Evolutionary conservation across 2,888 invertebrate species (phyloP).

Genomic region (Polydrusus cervinus): DNA sequence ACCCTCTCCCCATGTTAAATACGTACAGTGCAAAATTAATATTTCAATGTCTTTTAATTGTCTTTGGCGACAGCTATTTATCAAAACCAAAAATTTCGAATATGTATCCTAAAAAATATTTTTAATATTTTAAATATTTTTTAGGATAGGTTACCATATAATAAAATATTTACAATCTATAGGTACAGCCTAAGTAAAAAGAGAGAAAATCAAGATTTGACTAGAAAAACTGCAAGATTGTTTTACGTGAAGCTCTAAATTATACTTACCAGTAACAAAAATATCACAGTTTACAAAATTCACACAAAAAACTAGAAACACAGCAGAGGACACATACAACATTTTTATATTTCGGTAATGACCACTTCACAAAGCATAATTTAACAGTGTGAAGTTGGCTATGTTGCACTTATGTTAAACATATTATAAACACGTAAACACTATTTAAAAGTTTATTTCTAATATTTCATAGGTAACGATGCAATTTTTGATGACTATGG

Average conservation of each 20-base stretch:
- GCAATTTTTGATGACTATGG: conserved; percentile 16
- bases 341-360: conserved; percentile 29
- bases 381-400: background rate
- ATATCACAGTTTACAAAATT: conserved; percentile 32
- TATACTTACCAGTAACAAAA: conserved; percentile 31
- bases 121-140: too few relatives aligned
- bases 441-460: conserved; percentile 5
- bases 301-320: conserved; percentile 34
- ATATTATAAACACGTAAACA: conserved; percentile 12
- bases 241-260: too few relatives aligned
- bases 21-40: too few relatives aligned
- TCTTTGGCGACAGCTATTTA: too few relatives aligned
- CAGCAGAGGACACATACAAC: background rate
- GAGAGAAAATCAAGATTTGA: too few relatives aligned
- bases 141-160: too few relatives aligned
- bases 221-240: too few relatives aligned
- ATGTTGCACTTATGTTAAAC: conserved; percentile 5
- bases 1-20: too few relatives aligned
- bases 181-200: conserved; percentile 1
- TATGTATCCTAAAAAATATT: too few relatives aligned
- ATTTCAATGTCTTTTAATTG: too few relatives aligned
- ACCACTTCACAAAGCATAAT: background rate
- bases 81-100: too few relatives aligned
- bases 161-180: too few relatives aligned
- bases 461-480: conserved; percentile 1